Evolutionary conservation across 2,888 invertebrate genomes (phyloP).

Genomic region (Eilema caniola): DNA sequence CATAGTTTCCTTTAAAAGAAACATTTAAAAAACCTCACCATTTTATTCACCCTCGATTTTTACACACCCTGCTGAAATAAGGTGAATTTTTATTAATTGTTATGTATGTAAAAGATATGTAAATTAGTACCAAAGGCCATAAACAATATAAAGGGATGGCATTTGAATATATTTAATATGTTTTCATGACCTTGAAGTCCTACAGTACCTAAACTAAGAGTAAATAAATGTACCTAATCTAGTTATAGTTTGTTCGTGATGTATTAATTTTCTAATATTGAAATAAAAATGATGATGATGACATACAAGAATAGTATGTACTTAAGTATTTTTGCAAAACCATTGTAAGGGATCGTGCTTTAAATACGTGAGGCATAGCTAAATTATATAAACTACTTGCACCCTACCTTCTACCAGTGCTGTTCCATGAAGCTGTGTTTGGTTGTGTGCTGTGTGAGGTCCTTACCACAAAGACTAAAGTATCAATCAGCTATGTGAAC

Average conservation of each 20-base stretch:
- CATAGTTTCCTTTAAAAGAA: background rate
- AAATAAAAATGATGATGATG: conserved; percentile 12
- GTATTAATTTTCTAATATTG: conserved; percentile 16
- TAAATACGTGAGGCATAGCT: background rate
- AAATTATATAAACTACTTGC: background rate
- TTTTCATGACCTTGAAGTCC: background rate
- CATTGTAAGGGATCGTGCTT: background rate
- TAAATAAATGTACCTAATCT: conserved; percentile 9
- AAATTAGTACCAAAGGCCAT: background rate
- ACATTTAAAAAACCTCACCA: background rate
- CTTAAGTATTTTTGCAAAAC: conserved; percentile 4
- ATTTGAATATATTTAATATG: conserved; percentile 13
- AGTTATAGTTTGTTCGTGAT: conserved; percentile 8
- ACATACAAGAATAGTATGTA: background rate
- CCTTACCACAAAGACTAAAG: background rate
- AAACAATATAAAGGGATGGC: conserved; percentile 10
- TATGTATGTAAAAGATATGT: background rate
- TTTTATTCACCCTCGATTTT: background rate
- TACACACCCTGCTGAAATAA: too few species aligned
- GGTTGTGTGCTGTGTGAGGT: background rate
- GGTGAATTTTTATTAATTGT: too few species aligned
- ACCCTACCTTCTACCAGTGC: background rate
- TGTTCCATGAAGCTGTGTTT: too few species aligned
- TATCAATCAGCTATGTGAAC: too few species aligned
- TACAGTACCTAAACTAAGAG: conserved; percentile 6